Base-by-base conservation (phyloP, 2,888 invertebrate genomes). In the Steromphala cineraria region DNA sequence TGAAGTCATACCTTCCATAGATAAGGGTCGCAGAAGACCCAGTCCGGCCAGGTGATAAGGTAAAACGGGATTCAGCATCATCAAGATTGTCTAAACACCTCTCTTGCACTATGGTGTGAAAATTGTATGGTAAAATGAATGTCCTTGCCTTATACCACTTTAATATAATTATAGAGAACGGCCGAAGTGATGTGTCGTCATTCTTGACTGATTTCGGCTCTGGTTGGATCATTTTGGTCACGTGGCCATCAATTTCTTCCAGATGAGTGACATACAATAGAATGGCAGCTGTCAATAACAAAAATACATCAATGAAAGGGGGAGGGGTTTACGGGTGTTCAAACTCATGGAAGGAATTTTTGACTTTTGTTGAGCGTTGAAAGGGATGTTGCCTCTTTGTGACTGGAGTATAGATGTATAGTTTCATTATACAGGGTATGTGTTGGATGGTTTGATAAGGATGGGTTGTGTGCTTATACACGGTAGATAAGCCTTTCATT, bases 41-140 rank as follows among this genome's bases (percentile, higher is more conserved):
- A 90, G 85, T 13, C 89, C 89, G 2, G 89, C 88, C 46, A 90
- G 84, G 79, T 89, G 89, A 78, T 89, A 90, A 3, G 89, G 89
- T 75, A 90, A 87, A 67, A 90, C 85, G 46, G 89, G 87, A 28
- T 88, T 86, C 79, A 90, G 78, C 89, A 90, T 90, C 81, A 75
- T 86, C 56, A 40, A 21, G 40, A 28, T 62, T 13, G n/a, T 80
- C 80, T n/a, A 36, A 31, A 52, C 36, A 24, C 24, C 52, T 71
- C 67, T 46, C 19, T 71, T 4, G 71, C 21, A 40, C 36, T 71
- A 36, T 36, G 36, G 71, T 36, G 36, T 71, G 46, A 71, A 46
- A 40, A 21, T 17, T 46, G 46, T 40, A 71, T n/a, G 19, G 36
- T 71, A 71, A 40, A 28, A 36, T 36, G 52, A 28, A 75, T 46